Evolutionary conservation across 2,797 vertebrate species (phyloP).

Genomic region (Dicrostonyx torquatus): DNA sequence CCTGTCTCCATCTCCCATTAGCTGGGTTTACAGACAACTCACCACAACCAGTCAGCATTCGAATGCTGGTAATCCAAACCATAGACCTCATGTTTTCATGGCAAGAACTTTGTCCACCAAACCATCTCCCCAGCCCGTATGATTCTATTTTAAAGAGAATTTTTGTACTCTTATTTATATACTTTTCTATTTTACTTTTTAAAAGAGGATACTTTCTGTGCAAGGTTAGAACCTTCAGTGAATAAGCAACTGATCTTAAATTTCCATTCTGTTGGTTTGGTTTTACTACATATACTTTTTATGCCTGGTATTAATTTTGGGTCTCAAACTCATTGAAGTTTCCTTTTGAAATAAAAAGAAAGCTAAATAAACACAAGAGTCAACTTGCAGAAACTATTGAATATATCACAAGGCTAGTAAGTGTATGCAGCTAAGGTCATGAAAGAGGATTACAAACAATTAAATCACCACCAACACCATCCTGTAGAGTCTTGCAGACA

Average conservation of each 20-base stretch:
- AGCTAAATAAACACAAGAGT: neutral
- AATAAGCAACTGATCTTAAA: constrained; percentile 13
- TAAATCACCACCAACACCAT: neutral
- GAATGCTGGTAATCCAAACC: neutral
- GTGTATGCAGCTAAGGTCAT: neutral
- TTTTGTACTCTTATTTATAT: neutral
- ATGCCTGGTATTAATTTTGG: neutral
- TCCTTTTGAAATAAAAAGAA: neutral
- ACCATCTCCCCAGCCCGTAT: neutral
- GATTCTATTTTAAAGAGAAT: neutral
- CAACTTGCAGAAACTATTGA: constrained; percentile 33
- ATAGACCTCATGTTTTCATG: neutral
- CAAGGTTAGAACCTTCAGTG: neutral
- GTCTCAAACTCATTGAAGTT: neutral
- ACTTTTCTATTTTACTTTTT: neutral
- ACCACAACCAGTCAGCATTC: neutral
- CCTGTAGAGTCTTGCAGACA: neutral
- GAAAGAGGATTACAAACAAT: neutral
- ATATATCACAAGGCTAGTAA: neutral
- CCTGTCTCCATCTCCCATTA: neutral
- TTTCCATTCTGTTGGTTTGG: constrained; percentile 12
- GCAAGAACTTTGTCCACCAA: neutral
- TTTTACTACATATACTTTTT: neutral
- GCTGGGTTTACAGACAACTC: neutral
- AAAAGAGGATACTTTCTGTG: neutral